Percentiles rank a stretch among this genome's conserved stretches.
These are phyloP conservation scores for Bubo scandiacus DNA, from an alignment of 2,113 vertebrate genomes.

Conservation along the genomic window DNA sequence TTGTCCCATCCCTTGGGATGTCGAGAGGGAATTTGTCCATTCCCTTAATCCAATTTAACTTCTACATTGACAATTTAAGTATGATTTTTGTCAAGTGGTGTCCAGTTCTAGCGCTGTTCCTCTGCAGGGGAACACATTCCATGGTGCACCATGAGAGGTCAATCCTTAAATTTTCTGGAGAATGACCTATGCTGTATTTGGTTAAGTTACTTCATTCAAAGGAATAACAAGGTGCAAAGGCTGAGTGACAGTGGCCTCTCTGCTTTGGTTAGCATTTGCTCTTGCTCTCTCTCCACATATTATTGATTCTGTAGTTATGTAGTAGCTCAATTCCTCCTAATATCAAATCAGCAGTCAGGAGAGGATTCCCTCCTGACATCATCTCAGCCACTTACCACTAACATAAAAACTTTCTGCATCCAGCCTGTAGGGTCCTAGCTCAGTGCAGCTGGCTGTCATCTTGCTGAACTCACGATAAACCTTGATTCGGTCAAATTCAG, in stretches of 20 bases:
- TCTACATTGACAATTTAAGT: not conserved
- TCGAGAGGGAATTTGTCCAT: not conserved
- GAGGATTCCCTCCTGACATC: not conserved
- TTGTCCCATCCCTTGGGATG: not conserved
- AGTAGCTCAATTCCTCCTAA: not conserved
- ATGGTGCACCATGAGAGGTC: not conserved
- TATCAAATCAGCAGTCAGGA: not conserved
- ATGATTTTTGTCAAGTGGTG: not conserved
- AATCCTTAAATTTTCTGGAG: not conserved
- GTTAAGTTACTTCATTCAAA: not conserved
- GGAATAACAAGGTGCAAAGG: not conserved
- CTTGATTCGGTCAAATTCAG: not conserved
- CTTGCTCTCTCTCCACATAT: not conserved
- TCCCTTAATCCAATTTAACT: not conserved
- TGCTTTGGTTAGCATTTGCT: not conserved
- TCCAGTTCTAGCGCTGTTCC: not conserved
- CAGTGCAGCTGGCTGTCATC: not conserved
- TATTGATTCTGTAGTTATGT: not conserved
- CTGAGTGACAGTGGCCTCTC: not conserved
- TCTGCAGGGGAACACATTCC: not conserved
- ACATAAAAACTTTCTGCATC: conserved; percentile 4
- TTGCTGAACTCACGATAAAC: not conserved
- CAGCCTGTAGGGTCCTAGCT: conserved; percentile 2
- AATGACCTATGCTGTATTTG: not conserved
- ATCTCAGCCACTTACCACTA: not conserved